Evolutionary conservation across 2,888 invertebrate species (phyloP), one percentile per base, ranked within the genome.

Genomic region (Melieria crassipennis): DNA sequence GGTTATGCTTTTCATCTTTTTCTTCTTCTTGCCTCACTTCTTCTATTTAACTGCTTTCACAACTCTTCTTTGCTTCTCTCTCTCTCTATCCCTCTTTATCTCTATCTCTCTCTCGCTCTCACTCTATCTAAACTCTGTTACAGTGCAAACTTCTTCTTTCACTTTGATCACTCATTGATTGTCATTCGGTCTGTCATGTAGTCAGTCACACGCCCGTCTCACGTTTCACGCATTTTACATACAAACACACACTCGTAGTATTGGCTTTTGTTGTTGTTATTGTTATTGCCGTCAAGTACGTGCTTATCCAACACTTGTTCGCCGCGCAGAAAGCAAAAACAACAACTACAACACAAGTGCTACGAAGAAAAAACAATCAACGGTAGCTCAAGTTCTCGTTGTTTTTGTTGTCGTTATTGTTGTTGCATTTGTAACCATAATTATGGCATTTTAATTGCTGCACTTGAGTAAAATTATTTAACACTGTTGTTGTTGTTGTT

Each of bases 401-500:
- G 67, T 72, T 75, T 56, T 70, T 75, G 72, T 70, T 71, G 66
- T 61, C 64, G 71, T 74, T 74, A 56, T 72, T 67, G n/a, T 63
- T 66, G 50, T 56, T 13, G 13, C 16, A 46, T 56, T 46, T 65
- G 45, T 6, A 64, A 52, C 10, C 10, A 16, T 66, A 58, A 58
- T 66, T 48, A 58, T 66, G 66, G 58, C 58, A 66, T 58, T 58
- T 57, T 66, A 42, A 58, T 50, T 66, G 58, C n/a, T 48, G 50
- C 65, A n/a, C 65, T 65, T 42, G 16, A 58, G 9, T 43, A 30
- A 30, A 9, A 43, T 47, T n/a, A n/a, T 13, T 48, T 1, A 30
- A 30, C 30, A 30, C 30, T 30, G 30, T 30, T 30, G 30, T 30
- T 30, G 30, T 30, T 16, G 16, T 16, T 16, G 16, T 16, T n/a